A percentile compares a stretch with the other conserved stretches of the same genome.
These are phyloP conservation scores for Hirtodrosophila alboralis DNA, from an alignment of 2,888 invertebrate species.

Conservation along the genomic window DNA sequence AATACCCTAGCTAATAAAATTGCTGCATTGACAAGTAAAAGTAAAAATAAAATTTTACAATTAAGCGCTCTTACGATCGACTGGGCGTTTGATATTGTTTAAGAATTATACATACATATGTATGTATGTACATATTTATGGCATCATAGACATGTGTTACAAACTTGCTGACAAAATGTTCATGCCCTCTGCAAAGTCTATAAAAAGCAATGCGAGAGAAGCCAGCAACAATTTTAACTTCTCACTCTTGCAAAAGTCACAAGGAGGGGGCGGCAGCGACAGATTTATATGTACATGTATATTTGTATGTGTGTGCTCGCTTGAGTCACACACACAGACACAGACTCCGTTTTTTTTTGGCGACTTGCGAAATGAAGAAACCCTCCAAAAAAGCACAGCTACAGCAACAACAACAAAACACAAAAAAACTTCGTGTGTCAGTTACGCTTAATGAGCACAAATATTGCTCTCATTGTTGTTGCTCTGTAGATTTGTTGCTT, in stretches of 20 bases:
- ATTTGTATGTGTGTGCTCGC: neutral
- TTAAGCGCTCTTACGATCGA: too few species aligned
- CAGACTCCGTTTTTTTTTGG: constrained; percentile 64
- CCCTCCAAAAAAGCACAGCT: constrained; percentile 61
- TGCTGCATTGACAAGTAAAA: too few species aligned
- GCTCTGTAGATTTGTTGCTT: constrained; percentile 72
- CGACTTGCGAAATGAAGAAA: constrained; percentile 78
- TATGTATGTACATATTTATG: too few species aligned
- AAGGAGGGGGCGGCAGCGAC: constrained; percentile 29
- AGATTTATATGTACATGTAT: constrained; percentile 29
- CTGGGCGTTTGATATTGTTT: too few species aligned
- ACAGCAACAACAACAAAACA: constrained; percentile 44
- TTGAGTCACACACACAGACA: constrained; percentile 55
- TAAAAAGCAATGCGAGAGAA: constrained; percentile 73
- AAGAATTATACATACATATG: too few species aligned
- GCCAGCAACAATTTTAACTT: constrained; percentile 55
- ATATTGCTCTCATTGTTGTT: constrained; percentile 78
- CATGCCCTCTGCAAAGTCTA: too few species aligned
- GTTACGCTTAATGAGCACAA: constrained; percentile 83
- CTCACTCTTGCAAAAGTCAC: constrained; percentile 51
- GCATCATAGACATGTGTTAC: too few species aligned
- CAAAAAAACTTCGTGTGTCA: constrained; percentile 79
- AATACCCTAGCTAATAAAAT: too few species aligned
- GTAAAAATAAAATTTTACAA: too few species aligned
- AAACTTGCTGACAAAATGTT: too few species aligned